Percentiles rank a stretch among this genome's conserved stretches.
phyloP scores from a whole-genome alignment of 2,888 invertebrate species.

The Troglohyphantes excavatus region DNA sequence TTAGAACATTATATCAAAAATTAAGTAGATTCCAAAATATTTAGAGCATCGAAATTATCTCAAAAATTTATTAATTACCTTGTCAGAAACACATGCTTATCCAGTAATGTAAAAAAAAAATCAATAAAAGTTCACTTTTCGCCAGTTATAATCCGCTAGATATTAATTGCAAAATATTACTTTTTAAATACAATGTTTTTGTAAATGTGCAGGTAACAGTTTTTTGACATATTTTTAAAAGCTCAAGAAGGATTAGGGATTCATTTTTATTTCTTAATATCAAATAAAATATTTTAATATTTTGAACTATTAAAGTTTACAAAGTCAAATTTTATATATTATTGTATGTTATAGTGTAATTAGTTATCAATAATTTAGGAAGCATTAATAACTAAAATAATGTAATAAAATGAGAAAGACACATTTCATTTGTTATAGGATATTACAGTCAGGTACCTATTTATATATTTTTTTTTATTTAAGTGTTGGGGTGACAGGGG shows the following conservation, averaged over 20 bases:
- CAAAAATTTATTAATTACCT: conserved; percentile 71
- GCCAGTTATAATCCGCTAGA: conserved; percentile 60
- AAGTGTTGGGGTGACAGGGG: no score
- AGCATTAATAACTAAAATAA: no score
- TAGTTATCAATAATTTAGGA: no score
- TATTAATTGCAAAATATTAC: conserved; percentile 66
- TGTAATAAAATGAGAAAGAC: no score
- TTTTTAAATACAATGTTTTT: conserved; percentile 46
- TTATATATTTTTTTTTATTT: no score
- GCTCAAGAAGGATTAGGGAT: conserved; percentile 21
- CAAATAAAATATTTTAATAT: conserved; percentile 39
- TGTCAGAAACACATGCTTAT: conserved; percentile 70
- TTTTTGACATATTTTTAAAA: conserved; percentile 15
- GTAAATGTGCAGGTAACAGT: conserved; percentile 35
- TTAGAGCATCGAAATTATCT: conserved; percentile 18
- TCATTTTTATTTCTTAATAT: conserved; percentile 44
- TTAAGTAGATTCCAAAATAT: no score
- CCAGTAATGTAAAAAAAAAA: conserved; percentile 23
- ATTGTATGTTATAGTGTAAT: no score
- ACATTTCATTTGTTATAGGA: no score
- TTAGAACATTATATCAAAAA: no score
- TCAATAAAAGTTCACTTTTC: conserved; percentile 47
- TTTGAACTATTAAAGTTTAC: neutral
- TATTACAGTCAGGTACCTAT: no score
- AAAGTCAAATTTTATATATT: neutral